Conservation (phyloP, 2,113 vertebrate genomes). For the Setophaga petechia region DNA sequence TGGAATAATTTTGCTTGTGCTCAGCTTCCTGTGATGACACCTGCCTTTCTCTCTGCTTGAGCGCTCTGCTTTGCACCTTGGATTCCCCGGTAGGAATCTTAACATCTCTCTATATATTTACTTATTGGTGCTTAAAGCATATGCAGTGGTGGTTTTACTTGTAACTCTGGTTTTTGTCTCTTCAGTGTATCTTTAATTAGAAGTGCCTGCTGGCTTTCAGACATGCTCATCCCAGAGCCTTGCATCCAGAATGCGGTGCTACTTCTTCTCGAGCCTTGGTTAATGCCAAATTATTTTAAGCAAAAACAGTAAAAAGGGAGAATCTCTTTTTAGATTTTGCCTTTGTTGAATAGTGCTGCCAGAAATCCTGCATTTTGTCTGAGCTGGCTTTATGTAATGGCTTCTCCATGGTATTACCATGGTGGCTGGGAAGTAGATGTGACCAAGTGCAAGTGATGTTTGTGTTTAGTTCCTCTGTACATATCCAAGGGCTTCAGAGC, state of each 20-base stretch:
- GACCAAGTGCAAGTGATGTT: not conserved
- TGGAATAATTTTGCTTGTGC: not conserved
- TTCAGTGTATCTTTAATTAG: not conserved
- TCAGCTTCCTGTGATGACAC: not conserved
- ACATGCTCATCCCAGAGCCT: not conserved
- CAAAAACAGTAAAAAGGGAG: constrained; percentile 6
- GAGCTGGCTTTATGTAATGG: constrained; percentile 18
- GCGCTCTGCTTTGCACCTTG: not conserved
- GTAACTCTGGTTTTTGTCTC: not conserved
- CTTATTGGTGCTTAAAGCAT: constrained; percentile 2
- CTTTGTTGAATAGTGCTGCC: not conserved
- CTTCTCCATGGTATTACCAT: not conserved
- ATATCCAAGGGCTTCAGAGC: not conserved
- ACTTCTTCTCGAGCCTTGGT: constrained; percentile 24
- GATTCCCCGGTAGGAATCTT: not conserved
- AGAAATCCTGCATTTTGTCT: not conserved
- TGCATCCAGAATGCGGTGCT: constrained; percentile 23
- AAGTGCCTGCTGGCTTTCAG: constrained; percentile 54
- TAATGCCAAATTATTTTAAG: constrained; percentile 24
- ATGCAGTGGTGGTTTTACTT: not conserved
- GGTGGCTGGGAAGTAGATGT: not conserved
- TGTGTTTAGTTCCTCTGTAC: not conserved
- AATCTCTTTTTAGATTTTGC: not conserved
- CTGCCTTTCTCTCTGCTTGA: constrained; percentile 32
- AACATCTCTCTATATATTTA: not conserved